phyloP scores from a whole-genome alignment of 2,797 vertebrate genomes.

The Scarus forsteni region DNA sequence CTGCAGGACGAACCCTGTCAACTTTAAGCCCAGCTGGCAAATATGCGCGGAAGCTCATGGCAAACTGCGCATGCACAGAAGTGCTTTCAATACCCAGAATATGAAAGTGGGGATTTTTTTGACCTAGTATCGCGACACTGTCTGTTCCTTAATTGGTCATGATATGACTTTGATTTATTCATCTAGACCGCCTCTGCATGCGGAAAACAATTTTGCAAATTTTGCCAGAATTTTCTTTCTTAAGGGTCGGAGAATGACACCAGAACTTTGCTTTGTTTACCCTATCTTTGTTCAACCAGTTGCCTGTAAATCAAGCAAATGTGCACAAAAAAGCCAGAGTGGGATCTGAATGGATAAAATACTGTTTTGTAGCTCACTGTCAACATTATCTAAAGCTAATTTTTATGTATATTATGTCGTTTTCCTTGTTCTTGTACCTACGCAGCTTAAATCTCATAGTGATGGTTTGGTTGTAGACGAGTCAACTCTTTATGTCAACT shows the following conservation, averaged over 20 bases:
- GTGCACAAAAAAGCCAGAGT: rapidly evolving
- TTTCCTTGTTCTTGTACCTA: constrained; percentile 43
- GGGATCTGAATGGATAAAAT: neutral
- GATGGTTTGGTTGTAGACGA: too few species aligned
- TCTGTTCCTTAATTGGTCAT: constrained; percentile 41
- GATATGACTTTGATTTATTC: neutral
- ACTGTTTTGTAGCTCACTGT: neutral
- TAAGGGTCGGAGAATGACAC: neutral
- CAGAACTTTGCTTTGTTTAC: constrained; percentile 9
- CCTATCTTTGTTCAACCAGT: neutral
- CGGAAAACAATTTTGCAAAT: neutral
- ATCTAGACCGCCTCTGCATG: too few species aligned
- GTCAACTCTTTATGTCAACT: too few species aligned
- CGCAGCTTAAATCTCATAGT: constrained; percentile 34
- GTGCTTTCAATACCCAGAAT: neutral
- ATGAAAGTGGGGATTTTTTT: constrained; percentile 19
- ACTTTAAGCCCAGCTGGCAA: constrained; percentile 35
- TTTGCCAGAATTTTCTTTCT: neutral
- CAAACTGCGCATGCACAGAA: neutral
- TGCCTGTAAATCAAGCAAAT: neutral
- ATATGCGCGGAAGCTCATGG: neutral
- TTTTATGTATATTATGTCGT: constrained; percentile 25
- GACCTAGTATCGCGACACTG: constrained; percentile 77
- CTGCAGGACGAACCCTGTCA: constrained; percentile 54
- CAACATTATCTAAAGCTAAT: neutral